Evolutionary conservation across 2,888 invertebrate genomes (phyloP), one percentile per base, ranked within the genome.

Genomic region (Eulithis prunata): DNA sequence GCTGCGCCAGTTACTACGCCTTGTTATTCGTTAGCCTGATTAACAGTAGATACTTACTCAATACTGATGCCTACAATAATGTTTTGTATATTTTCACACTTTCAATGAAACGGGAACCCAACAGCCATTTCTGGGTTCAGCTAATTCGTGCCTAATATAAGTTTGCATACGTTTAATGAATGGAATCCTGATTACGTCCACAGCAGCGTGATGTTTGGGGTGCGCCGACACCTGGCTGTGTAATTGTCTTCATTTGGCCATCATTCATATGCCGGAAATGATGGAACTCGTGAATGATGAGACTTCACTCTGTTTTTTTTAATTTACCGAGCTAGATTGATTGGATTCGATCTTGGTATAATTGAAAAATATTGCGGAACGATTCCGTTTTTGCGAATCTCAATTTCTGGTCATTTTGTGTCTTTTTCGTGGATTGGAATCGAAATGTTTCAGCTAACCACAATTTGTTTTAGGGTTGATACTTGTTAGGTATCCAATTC

Each of bases 231-330:
- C 72, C 72, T 72, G 72, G 52, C 64, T 64, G 32, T 59, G 72
- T 72, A 72, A 71, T 71, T 71, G 71, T 71, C 71, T 72, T 68
- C 67, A 56, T 53, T 60, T 68, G 62, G 45, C 69, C 66, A 73
- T 71, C 73, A 71, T 70, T 73, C 73, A 70, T 69, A 60, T 64
- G 70, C 70, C 67, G 54, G 65, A 65, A 71, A 73, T 71, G 71
- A 73, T 67, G 66, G 62, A 64, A 66, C 62, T 57, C 66, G 45
- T 53, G 65, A 71, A 64, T 70, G 70, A 67, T 68, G 70, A 67
- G 67, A 47, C 49, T 65, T 45, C 65, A 68, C 63, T 69, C 60
- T 49, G 54, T 63, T 69, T 69, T 57, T 71, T 71, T 70, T 65
- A 62, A 70, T 65, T 65, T 67, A 55, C 61, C 46, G 57, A 51